phyloP scores from a whole-genome alignment of 2,113 vertebrate species.

The Copsychus sechellarum region DNA sequence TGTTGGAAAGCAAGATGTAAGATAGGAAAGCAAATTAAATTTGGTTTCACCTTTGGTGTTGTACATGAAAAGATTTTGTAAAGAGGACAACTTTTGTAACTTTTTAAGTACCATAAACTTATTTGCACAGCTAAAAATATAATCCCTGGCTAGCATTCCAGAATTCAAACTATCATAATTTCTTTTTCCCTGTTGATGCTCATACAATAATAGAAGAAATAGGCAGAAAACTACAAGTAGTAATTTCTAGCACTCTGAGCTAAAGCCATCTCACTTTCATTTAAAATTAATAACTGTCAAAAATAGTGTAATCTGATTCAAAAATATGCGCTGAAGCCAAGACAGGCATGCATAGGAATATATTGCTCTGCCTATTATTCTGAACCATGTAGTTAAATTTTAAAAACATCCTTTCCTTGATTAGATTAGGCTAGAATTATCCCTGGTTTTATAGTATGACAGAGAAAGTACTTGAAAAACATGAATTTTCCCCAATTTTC shows the following conservation, averaged over 20 bases:
- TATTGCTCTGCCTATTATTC: not conserved
- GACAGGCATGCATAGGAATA: not conserved
- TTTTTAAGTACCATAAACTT: not conserved
- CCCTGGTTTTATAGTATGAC: not conserved
- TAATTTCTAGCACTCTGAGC: not conserved
- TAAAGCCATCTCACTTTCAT: not conserved
- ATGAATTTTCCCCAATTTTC: not conserved
- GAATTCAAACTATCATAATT: not conserved
- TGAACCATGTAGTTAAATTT: not conserved
- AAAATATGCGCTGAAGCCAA: not conserved
- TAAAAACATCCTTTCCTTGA: not conserved
- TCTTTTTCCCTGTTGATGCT: not conserved
- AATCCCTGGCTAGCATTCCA: not conserved
- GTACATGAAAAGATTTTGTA: not conserved
- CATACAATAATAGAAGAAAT: not conserved
- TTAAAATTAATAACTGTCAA: conserved; percentile 29
- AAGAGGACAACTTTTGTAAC: not conserved
- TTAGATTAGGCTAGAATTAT: not conserved
- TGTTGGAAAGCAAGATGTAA: not conserved
- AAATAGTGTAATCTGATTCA: not conserved
- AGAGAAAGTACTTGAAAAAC: not conserved
- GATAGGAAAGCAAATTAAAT: not conserved
- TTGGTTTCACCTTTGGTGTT: not conserved
- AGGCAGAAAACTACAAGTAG: not conserved
- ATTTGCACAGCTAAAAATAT: conserved; percentile 13